Base-by-base conservation (phyloP, 2,797 vertebrate species). In the Eremophila alpestris region DNA sequence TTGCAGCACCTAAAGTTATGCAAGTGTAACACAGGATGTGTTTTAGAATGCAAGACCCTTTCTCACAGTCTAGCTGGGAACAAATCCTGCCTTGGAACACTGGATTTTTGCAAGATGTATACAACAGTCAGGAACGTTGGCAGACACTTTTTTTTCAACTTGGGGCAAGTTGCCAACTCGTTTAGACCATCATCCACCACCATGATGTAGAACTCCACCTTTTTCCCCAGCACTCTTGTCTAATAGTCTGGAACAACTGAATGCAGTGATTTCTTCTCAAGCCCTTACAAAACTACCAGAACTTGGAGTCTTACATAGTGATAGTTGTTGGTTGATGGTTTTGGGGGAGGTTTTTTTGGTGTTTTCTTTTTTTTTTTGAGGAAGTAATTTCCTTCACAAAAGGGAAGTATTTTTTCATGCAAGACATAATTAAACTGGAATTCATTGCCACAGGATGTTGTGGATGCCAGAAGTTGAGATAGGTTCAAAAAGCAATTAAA, bases 391-490 rank as follows among this genome's bases (percentile, higher is more conserved):
- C 93, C 88, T 89, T 92, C 88, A 96, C 80, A 84, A 94, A 96
- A 96, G 67, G 93, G 92, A 96, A 96, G 88, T 90, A 94, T 95
- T 95, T 96, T 95, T 96, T 95, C 92, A 94, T 91, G 59, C 77
- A 90, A 93, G 92, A 91, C 93, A 93, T 94, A 95, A 96, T 96
- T 96, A 95, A 96, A 95, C 90, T 96, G 92, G 93, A 96, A 96
- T 96, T 95, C 95, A 87, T 90, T 95, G 93, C 96, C 95, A 96
- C 96, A 96, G 96, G 96, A 96, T 96, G 95, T 96, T 95, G 92
- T 96, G 93, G 90, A 95, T 96, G 94, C 92, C 94, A 96, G 83
- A 95, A 96, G 93, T 87, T 27, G 60, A 95, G 90, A 94, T 96
- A 74, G 94, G 91, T 95, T 96, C 85, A 93, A 87, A 96, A 95